Percentiles rank a stretch among this genome's conserved stretches.
Evolutionary conservation across 92 coral and sea anemone species (phyloP).

Genomic region (Bergia sp.): DNA sequence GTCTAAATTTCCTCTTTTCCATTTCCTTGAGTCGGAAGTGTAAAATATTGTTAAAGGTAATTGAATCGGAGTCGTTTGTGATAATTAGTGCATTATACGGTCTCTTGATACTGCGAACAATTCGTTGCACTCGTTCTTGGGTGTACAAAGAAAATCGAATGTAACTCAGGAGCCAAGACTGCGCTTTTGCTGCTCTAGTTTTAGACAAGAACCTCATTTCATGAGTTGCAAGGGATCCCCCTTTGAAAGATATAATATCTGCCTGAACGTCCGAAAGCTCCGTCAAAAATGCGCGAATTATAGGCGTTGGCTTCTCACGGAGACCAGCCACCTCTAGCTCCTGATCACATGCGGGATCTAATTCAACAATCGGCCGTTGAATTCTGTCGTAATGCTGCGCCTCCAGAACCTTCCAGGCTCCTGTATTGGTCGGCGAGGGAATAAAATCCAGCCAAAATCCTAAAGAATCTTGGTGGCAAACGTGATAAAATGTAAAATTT

Average conservation of each 20-base stretch:
- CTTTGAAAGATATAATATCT: constrained; percentile 73
- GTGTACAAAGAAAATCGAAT: constrained; percentile 71
- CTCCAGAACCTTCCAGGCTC: constrained; percentile 76
- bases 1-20: constrained; percentile 66
- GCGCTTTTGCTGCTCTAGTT: constrained; percentile 62
- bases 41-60: constrained; percentile 50
- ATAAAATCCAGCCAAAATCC: constrained; percentile 87
- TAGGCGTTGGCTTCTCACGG: constrained; percentile 50
- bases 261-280: constrained; percentile 62
- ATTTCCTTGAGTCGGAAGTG: constrained; percentile 70
- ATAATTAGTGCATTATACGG: constrained; percentile 78
- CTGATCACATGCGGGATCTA: constrained; percentile 63
- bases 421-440: constrained; percentile 65
- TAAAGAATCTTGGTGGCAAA: constrained; percentile 66
- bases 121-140: constrained; percentile 48
- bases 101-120: constrained; percentile 52
- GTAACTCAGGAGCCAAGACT: constrained; percentile 63
- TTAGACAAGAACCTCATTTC: constrained; percentile 79
- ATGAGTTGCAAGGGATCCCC: constrained; percentile 68
- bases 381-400: constrained; percentile 65
- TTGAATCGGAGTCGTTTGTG: constrained; percentile 45
- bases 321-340: constrained; percentile 63
- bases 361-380: constrained; percentile 30
- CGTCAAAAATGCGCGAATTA: constrained; percentile 69
- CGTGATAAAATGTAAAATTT: constrained; percentile 64